Conservation (phyloP, 2,797 vertebrate species). For the Acomys russatus region DNA sequence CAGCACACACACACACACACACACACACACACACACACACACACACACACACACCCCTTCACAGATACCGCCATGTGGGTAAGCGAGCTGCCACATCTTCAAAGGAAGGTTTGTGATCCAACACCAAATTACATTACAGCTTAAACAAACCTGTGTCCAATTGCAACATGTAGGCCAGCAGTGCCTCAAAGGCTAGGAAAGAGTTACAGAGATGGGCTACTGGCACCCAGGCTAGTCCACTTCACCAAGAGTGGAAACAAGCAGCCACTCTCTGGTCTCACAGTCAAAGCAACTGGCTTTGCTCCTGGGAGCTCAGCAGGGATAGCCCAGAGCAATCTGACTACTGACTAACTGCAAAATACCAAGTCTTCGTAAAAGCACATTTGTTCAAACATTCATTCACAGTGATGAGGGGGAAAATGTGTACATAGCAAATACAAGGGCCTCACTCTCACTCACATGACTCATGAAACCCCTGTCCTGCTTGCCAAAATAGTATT, state of each 20-base stretch:
- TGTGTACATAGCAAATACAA: neutral
- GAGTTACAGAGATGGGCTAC: neutral
- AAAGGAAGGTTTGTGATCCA: neutral
- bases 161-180: neutral
- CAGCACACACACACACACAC: neutral
- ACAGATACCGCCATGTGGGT: neutral
- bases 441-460: accelerated
- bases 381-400: neutral
- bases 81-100: no score
- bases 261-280: no score
- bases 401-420: neutral
- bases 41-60: neutral
- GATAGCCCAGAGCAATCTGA: neutral
- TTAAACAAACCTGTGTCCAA: neutral
- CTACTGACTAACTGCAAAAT: neutral
- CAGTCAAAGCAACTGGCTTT: neutral
- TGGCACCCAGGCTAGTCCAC: no score
- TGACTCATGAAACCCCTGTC: no score
- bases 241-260: neutral
- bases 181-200: neutral
- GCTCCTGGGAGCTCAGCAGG: neutral
- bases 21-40: no score
- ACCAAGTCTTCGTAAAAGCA: neutral
- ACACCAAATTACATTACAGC: no score
- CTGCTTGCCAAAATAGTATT: neutral